Evolutionary conservation across 2,113 vertebrate species (phyloP), one percentile per base, ranked within the genome.

Genomic region (Neolamprologus variostigma): DNA sequence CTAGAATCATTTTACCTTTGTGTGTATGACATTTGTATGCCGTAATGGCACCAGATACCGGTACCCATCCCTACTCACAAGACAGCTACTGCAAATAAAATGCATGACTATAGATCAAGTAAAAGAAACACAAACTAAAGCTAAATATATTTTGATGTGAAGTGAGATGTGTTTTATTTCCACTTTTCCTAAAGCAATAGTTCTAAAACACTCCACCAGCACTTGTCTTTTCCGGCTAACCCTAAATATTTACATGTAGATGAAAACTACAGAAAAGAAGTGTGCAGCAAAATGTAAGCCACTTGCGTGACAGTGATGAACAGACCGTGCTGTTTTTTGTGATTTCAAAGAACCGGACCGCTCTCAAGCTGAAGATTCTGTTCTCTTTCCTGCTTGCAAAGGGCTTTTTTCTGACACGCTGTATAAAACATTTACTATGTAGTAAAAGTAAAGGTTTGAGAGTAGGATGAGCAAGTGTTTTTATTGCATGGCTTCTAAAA

Each of bases 211-310:
- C 5, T 61, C 57, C 5, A 16, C 57, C 57, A 9, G 57, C 26
- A 0, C 26, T 61, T 3, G 1, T 31, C 26, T 6, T 61, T 61
- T 10, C 8, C 3, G 0, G 8, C 26, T 61, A 61, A 31, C 14
- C 1, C 1, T 17, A 61, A 31, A 31, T 10, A 31, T 31, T 31
- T 61, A 61, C 57, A 61, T 10, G 8, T 31, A 31, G 57, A 61
- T 61, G 26, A 61, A 61, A 61, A 61, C 57, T 6, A 31, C 26
- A 61, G 57, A 61, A 31, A 61, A 9, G 14, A 61, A 61, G 26
- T 17, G 26, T 61, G 8, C 8, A 4, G 26, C 26, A 31, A 61
- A 61, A 61, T 31, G 5, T 61, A 31, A 17, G 14, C 26, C 26
- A 59, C 13, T 59, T 59, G 55, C 1, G 0, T 59, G 26, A 61